A percentile compares a stretch with the other conserved stretches of the same genome.
phyloP scores from a whole-genome alignment of 2,888 invertebrate species.

The Sinhomidia bicolor region DNA sequence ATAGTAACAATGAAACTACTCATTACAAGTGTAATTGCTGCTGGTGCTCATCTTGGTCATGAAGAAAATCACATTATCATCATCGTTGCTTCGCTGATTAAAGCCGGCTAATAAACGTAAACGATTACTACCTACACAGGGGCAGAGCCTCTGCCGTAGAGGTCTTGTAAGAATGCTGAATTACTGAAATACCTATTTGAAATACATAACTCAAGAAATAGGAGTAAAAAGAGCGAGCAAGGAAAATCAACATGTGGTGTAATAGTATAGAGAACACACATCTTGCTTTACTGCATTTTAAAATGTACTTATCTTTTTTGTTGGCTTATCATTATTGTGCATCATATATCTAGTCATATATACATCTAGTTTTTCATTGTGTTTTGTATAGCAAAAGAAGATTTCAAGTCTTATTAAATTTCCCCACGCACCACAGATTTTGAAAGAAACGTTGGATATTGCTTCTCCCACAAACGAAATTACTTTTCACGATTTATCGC shows the following conservation, averaged over 20 bases:
- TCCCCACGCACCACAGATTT: slow-evolving; percentile 12
- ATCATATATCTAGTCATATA: no score
- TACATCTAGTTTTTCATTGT: no score
- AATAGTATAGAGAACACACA: no score
- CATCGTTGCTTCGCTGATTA: slow-evolving; percentile 2
- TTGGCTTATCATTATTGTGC: not conserved
- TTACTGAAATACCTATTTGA: no score
- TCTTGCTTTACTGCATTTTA: no score
- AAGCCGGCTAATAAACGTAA: slow-evolving; percentile 23
- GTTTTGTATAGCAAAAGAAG: no score
- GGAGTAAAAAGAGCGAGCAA: no score
- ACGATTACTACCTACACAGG: not conserved
- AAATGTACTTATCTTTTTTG: not conserved
- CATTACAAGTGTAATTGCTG: slow-evolving; percentile 44
- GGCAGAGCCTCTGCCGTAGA: not conserved
- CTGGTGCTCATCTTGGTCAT: slow-evolving; percentile 9
- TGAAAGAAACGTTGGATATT: not conserved
- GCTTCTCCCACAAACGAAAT: not conserved
- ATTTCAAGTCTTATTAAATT: not conserved
- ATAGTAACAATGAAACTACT: slow-evolving; percentile 38
- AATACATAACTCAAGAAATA: not conserved
- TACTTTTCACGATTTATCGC: not conserved
- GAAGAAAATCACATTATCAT: slow-evolving; percentile 7
- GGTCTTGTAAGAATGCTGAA: no score
- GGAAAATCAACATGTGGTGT: no score